A percentile compares a stretch with the other conserved stretches of the same genome.
phyloP scores from a whole-genome alignment of 2,113 vertebrate species.

The Seriola aureovittata region DNA sequence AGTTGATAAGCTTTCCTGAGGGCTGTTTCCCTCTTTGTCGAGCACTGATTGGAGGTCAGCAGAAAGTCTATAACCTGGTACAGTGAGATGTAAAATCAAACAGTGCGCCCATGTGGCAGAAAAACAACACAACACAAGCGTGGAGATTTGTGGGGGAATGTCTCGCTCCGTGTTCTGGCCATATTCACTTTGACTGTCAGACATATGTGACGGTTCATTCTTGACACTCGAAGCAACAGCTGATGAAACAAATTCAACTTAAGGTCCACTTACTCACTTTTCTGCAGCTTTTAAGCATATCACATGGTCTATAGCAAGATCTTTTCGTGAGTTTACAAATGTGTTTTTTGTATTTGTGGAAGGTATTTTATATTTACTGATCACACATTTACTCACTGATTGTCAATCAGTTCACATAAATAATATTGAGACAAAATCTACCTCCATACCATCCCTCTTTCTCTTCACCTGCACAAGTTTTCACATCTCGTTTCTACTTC shows the following conservation, averaged over 20 bases:
- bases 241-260: too few species aligned
- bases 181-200: neutral
- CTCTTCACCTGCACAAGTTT: too few species aligned
- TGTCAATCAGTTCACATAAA: too few species aligned
- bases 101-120: conserved; percentile 63
- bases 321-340: too few species aligned
- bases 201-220: too few species aligned
- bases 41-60: neutral
- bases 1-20: neutral
- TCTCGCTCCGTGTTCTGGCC: neutral
- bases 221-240: neutral
- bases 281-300: neutral
- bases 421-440: too few species aligned
- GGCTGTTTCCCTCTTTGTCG: neutral
- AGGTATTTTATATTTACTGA: too few species aligned
- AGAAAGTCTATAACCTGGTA: neutral
- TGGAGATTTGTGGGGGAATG: neutral
- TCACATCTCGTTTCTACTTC: too few species aligned
- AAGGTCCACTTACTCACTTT: too few species aligned
- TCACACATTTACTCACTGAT: too few species aligned
- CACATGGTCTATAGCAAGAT: neutral
- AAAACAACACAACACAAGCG: conserved; percentile 7
- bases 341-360: too few species aligned
- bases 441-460: too few species aligned
- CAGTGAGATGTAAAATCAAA: conserved; percentile 25